Conservation (phyloP, 2,888 invertebrate species). For the Catocala sponsa region DNA sequence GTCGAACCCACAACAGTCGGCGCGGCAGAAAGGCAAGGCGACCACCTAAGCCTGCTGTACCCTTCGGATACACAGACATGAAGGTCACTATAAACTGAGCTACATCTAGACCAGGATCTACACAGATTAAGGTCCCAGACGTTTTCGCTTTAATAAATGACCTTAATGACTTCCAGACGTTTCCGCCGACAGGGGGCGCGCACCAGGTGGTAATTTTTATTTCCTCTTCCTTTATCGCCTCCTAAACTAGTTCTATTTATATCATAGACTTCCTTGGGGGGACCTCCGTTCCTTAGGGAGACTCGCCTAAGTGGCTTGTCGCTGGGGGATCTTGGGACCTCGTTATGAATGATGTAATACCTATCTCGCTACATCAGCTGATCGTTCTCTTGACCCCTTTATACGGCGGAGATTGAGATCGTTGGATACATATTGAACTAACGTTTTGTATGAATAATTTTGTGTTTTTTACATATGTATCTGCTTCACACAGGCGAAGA, state of each 20-base stretch:
- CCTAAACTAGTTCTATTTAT: constrained; percentile 11
- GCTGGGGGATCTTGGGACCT: constrained; percentile 8
- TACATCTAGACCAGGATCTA: no score
- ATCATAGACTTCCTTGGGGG: constrained; percentile 17
- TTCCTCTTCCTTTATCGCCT: constrained; percentile 6
- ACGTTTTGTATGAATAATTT: no score
- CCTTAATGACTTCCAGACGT: not conserved
- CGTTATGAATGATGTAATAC: not conserved
- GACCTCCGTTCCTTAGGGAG: constrained; percentile 11
- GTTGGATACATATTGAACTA: no score
- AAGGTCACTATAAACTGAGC: no score
- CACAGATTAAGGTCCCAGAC: no score
- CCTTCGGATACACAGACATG: no score
- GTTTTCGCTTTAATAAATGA: not conserved
- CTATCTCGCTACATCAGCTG: not conserved
- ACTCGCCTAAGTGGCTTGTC: constrained; percentile 11
- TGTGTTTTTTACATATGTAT: no score
- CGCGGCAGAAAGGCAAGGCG: no score
- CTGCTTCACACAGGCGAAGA: no score
- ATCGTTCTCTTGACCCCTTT: not conserved
- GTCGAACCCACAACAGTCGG: no score
- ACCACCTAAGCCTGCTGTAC: no score
- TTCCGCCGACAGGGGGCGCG: constrained; percentile 3
- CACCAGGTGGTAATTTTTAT: constrained; percentile 3
- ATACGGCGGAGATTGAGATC: no score